phyloP scores from a whole-genome alignment of 2,113 vertebrate species.

The Mionectes macconnelli region DNA sequence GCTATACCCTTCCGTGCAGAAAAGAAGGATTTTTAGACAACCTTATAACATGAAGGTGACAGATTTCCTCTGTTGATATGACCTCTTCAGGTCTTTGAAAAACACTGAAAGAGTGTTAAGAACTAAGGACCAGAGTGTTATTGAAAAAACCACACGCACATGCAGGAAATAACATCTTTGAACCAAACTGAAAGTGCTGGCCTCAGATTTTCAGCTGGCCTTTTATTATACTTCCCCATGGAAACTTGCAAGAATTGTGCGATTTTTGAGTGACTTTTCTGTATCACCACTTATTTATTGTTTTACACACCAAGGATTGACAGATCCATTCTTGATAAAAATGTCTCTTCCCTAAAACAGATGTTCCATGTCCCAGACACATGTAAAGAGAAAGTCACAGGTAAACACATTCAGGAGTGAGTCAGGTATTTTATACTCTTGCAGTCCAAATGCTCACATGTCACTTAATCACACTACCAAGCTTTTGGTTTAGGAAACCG shows the following conservation, averaged over 20 bases:
- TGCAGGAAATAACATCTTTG: not conserved
- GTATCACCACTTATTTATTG: not conserved
- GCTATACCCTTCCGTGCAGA: not conserved
- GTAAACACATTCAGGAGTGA: not conserved
- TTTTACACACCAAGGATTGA: not conserved
- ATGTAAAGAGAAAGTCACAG: not conserved
- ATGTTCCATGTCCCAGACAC: not conserved
- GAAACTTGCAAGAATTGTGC: not conserved
- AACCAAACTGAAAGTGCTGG: not conserved
- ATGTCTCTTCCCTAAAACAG: not conserved
- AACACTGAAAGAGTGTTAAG: not conserved
- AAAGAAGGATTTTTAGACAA: conserved; percentile 43
- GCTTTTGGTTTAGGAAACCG: not conserved
- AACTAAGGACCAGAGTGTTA: not conserved
- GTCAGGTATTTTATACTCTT: not conserved
- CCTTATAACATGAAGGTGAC: not conserved
- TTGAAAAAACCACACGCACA: not conserved
- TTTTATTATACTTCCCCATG: not conserved
- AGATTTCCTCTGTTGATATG: not conserved
- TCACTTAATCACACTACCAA: not conserved
- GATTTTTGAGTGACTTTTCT: not conserved
- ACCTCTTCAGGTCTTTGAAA: not conserved
- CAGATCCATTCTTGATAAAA: not conserved
- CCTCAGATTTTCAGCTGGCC: not conserved
- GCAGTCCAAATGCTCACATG: not conserved